Conservation (phyloP, 2,113 vertebrate genomes). For the Daphoenositta chrysoptera region DNA sequence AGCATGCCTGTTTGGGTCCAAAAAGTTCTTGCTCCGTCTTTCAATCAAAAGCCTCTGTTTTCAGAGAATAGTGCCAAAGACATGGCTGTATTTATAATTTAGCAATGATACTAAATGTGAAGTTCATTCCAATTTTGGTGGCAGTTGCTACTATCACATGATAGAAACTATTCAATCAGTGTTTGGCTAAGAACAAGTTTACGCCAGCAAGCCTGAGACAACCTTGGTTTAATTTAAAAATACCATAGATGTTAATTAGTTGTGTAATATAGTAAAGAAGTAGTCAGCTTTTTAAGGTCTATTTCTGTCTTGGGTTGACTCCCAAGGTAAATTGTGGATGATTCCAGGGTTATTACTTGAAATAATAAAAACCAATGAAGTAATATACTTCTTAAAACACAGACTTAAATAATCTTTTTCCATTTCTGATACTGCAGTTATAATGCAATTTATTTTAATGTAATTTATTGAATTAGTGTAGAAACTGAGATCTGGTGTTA, state of each 20-base stretch:
- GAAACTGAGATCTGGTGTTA: not conserved
- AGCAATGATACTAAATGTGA: not conserved
- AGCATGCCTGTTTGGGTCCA: not conserved
- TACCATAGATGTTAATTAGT: constrained; percentile 7
- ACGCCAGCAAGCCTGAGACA: constrained; percentile 48
- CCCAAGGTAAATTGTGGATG: constrained; percentile 28
- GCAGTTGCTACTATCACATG: not conserved
- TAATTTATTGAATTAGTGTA: constrained; percentile 7
- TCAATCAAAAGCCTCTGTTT: not conserved
- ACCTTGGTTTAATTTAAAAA: constrained; percentile 58
- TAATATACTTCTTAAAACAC: constrained; percentile 22
- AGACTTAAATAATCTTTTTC: not conserved
- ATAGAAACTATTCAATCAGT: not conserved
- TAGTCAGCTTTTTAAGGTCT: constrained; percentile 4
- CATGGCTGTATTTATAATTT: not conserved
- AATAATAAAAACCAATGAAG: constrained; percentile 44
- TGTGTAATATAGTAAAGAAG: constrained; percentile 34
- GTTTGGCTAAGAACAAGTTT: not conserved
- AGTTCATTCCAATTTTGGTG: not conserved
- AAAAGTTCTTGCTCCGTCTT: not conserved
- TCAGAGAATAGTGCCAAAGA: not conserved
- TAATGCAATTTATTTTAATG: constrained; percentile 1
- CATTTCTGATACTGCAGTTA: not conserved
- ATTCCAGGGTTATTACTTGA: constrained; percentile 31
- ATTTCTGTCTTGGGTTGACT: constrained; percentile 37